These are phyloP conservation scores for Electrona antarctica DNA, from an alignment of 2,113 vertebrate species.

Conservation along the genomic window DNA sequence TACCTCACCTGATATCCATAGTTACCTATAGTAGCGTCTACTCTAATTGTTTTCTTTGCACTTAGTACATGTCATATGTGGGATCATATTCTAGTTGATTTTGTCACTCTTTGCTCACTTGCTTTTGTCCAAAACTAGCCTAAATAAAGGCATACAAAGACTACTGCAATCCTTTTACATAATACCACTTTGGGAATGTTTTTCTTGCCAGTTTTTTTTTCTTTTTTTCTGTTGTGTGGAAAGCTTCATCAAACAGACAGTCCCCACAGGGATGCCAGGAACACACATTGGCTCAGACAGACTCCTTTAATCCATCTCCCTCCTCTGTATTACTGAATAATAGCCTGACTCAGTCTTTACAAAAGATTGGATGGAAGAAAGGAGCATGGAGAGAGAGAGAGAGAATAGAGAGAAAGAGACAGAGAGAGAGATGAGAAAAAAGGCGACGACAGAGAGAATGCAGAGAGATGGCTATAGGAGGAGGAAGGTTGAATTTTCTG, in stretches of 20 bases:
- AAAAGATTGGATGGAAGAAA: slow-evolving; percentile 22
- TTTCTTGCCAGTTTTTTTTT: slow-evolving; percentile 28
- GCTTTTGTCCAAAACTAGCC: slow-evolving; percentile 33
- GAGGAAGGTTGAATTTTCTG: slow-evolving; percentile 25
- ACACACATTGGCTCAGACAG: slow-evolving; percentile 58
- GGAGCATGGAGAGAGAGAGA: background rate
- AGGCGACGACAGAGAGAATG: no score
- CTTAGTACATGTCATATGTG: no score
- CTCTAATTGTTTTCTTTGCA: no score
- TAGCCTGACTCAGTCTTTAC: slow-evolving; percentile 48
- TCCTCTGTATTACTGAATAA: slow-evolving; percentile 45
- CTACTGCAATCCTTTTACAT: slow-evolving; percentile 49
- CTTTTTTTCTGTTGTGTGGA: slow-evolving; percentile 35
- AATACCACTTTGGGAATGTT: slow-evolving; percentile 48
- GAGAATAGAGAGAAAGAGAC: background rate
- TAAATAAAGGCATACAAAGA: slow-evolving; percentile 32
- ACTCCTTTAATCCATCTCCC: slow-evolving; percentile 57
- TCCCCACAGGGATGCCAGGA: slow-evolving; percentile 40
- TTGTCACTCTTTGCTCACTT: background rate
- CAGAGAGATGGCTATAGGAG: background rate
- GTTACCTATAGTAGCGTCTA: no score
- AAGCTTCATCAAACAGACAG: slow-evolving; percentile 60
- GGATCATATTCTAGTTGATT: no score
- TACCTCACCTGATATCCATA: no score
- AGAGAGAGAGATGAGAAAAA: background rate